Percentiles rank a stretch among this genome's conserved stretches.
phyloP scores from a whole-genome alignment of 2,113 vertebrate species.

The Origma solitaria region DNA sequence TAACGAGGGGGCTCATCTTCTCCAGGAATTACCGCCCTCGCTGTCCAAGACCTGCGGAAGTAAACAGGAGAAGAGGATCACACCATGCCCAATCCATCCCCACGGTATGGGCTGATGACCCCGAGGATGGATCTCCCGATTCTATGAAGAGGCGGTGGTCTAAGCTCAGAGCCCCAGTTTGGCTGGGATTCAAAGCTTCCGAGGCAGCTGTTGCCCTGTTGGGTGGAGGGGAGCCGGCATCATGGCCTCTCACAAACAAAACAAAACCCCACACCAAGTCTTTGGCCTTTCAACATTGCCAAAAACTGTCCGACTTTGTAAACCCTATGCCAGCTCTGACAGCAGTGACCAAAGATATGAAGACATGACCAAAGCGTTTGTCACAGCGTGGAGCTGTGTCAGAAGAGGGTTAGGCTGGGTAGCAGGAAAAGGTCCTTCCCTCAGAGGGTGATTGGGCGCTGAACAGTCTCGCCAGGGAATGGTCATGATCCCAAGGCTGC shows the following conservation, averaged over 20 bases:
- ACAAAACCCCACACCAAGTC: background rate
- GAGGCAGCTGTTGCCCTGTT: background rate
- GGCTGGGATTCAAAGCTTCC: background rate
- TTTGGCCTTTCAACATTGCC: background rate
- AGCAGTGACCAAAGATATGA: background rate
- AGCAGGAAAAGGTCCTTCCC: background rate
- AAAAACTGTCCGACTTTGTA: background rate
- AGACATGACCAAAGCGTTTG: background rate
- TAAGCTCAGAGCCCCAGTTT: background rate
- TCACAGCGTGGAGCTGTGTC: background rate
- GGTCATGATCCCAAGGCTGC: background rate
- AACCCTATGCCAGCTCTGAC: background rate
- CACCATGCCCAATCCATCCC: background rate
- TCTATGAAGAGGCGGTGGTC: background rate
- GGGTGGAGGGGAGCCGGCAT: background rate
- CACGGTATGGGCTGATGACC: fast-evolving
- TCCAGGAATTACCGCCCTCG: background rate
- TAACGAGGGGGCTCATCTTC: background rate
- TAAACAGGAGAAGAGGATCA: background rate
- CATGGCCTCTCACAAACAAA: background rate
- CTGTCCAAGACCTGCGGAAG: background rate
- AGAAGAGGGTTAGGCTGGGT: background rate
- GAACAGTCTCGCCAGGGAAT: background rate
- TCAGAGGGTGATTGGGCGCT: background rate
- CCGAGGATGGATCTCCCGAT: background rate